A percentile compares a stretch with the other conserved stretches of the same genome.
Conservation (phyloP, 2,888 invertebrate genomes). For the Trilocha varians region DNA sequence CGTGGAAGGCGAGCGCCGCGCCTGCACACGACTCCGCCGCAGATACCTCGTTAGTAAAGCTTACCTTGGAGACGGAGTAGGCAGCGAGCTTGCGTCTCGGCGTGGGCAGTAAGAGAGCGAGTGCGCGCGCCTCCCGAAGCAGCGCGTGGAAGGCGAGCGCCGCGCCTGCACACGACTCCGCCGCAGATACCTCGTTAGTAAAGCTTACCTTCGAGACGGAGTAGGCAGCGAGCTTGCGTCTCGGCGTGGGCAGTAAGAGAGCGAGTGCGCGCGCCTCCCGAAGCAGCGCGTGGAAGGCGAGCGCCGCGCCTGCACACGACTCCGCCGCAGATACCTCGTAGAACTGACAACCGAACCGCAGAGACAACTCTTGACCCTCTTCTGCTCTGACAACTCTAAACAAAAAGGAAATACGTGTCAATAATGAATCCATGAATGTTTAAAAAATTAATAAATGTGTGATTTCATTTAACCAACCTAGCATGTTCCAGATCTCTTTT, state of each 20-base stretch:
- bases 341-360: slow-evolving; percentile 86
- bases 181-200: background rate
- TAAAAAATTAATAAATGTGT: too few species aligned
- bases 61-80: too few species aligned
- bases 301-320: slow-evolving; percentile 84
- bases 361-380: slow-evolving; percentile 84
- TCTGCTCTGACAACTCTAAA: slow-evolving; percentile 83
- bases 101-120: too few species aligned
- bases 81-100: too few species aligned
- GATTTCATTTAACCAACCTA: too few species aligned
- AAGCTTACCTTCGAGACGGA: slow-evolving; percentile 79
- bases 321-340: slow-evolving; percentile 90
- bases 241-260: slow-evolving; percentile 77
- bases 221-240: slow-evolving; percentile 82
- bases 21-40: too few species aligned
- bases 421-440: background rate
- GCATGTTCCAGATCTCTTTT: slow-evolving; percentile 87
- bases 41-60: too few species aligned
- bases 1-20: too few species aligned
- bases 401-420: slow-evolving; percentile 17
- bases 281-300: slow-evolving; percentile 84
- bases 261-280: slow-evolving; percentile 85
- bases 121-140: too few species aligned
- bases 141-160: background rate
- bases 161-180: background rate